Base-by-base conservation (phyloP, 2,113 vertebrate species). In the Sinocyclocheilus grahami region DNA sequence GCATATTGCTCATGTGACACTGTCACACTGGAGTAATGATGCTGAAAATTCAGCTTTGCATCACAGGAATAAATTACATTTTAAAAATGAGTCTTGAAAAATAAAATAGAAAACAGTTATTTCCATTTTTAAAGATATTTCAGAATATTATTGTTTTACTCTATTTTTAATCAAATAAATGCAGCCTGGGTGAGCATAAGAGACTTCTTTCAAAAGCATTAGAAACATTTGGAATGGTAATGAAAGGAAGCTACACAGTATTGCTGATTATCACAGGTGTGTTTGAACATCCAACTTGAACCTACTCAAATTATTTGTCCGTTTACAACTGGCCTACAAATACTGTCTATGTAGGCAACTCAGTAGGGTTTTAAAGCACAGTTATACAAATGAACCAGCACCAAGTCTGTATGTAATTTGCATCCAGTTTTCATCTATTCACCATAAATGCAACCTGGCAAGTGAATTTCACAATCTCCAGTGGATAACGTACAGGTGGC, bases 331-430 rank as follows among this genome's bases (percentile, higher is more conserved):
- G 65, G 3, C 30, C 30, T 18, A 69, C 16, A 37, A 39, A 72
- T 22, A 33, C 18, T 71, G 33, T 22, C 67, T 72, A 72, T 10
- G 18, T 72, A 72, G 33, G 69, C 10, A 42, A 22, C 71, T 10
- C 9, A 72, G 8, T 20, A 42, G 0, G 33, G 18, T 42, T 74
- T 74, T 74, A 74, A 20, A 74, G 11, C 71, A 72, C 33, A 74
- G 12, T 18, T 78, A 33, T 78, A 33, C 76, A 78, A 78, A 78
- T 78, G 51, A 53, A 78, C 51, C 76, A 55, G 39, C 48, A 20
- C 30, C 48, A 30, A 78, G 76, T 16, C 14, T 8, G 14, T 22
- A 33, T 13, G 0, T 46, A 7, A 81, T 65, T 18, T 81, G 58
- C 22, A 80, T 42, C 12, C 30, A 63, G 58, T 30, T 37, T 42